Percentiles rank a stretch among this genome's conserved stretches.
These are phyloP conservation scores for Ricordea florida DNA, from an alignment of 92 coral and sea anemone species.

Conservation along the genomic window DNA sequence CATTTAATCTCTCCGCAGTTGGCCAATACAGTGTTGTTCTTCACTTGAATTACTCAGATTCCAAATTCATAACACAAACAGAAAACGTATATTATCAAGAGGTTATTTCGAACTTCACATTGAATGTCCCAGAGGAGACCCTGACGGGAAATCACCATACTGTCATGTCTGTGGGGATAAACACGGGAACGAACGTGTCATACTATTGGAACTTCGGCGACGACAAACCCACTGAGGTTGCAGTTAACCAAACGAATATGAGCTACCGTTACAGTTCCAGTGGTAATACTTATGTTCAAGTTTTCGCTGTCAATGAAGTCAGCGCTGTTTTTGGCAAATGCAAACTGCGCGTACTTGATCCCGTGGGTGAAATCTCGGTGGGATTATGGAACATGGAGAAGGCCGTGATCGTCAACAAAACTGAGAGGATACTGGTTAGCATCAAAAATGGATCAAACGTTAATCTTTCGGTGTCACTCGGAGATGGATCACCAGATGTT, in stretches of 20 bases:
- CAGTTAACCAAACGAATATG: background rate
- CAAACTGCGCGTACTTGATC: background rate
- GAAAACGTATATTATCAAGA: background rate
- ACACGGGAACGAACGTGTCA: slow-evolving; percentile 16
- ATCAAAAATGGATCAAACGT: slow-evolving; percentile 11
- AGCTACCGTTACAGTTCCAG: background rate
- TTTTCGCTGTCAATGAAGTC: slow-evolving; percentile 14
- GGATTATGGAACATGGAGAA: too few species aligned
- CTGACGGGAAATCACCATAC: background rate
- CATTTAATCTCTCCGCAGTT: background rate
- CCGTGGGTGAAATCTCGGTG: too few species aligned
- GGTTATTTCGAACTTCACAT: background rate
- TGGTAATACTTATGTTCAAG: background rate
- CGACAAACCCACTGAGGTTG: background rate
- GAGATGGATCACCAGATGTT: slow-evolving; percentile 15
- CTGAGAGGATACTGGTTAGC: background rate
- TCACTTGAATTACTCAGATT: background rate
- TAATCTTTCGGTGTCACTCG: slow-evolving; percentile 14
- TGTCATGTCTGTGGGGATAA: background rate
- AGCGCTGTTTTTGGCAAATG: slow-evolving; percentile 5
- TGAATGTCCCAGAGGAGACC: background rate
- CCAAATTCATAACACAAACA: background rate
- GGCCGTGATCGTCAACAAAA: background rate
- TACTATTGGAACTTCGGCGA: slow-evolving; percentile 8
- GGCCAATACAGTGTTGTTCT: background rate